Conservation (phyloP, 2,888 invertebrate genomes). For the Drosophila setosimentum region DNA sequence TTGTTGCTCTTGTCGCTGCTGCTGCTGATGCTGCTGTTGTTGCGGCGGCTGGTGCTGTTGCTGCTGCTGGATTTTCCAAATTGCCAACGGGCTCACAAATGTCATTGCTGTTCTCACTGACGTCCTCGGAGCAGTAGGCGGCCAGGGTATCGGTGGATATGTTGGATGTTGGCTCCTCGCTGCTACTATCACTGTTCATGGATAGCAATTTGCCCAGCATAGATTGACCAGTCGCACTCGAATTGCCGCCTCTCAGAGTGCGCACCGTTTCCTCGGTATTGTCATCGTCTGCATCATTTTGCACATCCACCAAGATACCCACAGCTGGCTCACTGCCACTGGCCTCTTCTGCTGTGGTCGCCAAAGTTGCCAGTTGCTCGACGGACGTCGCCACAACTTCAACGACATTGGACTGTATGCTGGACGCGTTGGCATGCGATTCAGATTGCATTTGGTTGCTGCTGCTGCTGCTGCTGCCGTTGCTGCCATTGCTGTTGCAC, state of each 20-base stretch:
- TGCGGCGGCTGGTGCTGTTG: constrained; percentile 26
- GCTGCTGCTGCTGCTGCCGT: not conserved
- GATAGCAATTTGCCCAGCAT: constrained; percentile 83
- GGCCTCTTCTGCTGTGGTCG: constrained; percentile 1
- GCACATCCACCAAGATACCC: constrained; percentile 64
- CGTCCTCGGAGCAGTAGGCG: constrained; percentile 82
- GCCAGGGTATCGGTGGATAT: constrained; percentile 83
- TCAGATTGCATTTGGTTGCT: constrained; percentile 4
- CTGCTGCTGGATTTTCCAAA: constrained; percentile 14
- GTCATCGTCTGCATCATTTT: constrained; percentile 83
- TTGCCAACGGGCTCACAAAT: constrained; percentile 70
- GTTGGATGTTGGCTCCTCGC: constrained; percentile 82
- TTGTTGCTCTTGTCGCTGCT: not conserved
- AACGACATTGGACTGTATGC: not conserved
- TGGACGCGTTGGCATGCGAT: constrained; percentile 1
- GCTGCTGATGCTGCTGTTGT: not conserved
- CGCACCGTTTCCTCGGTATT: constrained; percentile 83
- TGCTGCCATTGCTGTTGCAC: not conserved
- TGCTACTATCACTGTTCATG: constrained; percentile 84
- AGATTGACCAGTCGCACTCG: constrained; percentile 76
- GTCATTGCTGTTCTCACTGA: constrained; percentile 83
- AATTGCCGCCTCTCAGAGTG: constrained; percentile 60
- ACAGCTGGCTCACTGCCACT: constrained; percentile 34
- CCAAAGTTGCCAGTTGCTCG: constrained; percentile 10
- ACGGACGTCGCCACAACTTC: constrained; percentile 1